Evolutionary conservation across 2,797 vertebrate species (phyloP), one percentile per base, ranked within the genome.

Genomic region (Rallus crepitans): DNA sequence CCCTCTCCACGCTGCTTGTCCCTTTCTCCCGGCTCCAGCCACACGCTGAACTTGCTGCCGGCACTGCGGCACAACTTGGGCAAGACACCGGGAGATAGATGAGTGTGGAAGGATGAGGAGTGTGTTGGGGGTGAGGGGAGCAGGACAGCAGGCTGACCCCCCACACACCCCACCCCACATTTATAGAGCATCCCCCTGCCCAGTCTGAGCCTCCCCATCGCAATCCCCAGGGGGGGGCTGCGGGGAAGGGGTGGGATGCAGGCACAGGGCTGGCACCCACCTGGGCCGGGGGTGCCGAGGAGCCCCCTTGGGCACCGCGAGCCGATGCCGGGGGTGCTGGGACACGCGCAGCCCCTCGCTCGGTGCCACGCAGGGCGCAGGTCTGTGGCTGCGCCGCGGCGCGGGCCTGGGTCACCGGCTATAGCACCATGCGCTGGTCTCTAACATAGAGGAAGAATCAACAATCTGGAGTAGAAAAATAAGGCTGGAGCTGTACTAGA

Each of bases 351-450:
- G 47, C 37, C 73, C 45, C 57, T 6, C 1, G 28, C 53, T 16
- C 5, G 18, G 40, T 6, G 48, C 63, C 12, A 2, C 8, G 25
- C 42, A 3, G 79, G 30, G 65, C 12, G 30, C 33, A 11, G 73
- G 52, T 25, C 15, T 21, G 13, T 15, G 53, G 56, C 70, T 31
- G 84, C 9, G 48, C 87, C 2, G 60, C 79, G 16, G 70, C 56
- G 65, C 27, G 31, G 53, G 47, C 79, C 73, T 7, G 65, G 72
- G 50, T 57, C 52, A 12, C 75, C 77, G 42, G 88, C 57, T 63
- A 86, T 94, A 96, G 96, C 96, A 96, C 94, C 96, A 94, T 92
- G 94, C 86, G 21, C 94, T 90, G 95, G 88, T 95, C 96, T 96
- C 93, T 69, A 94, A 91, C 76, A 17, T 73, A 95, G 94, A 96